These are phyloP conservation scores for Zaprionus nigranus DNA, from an alignment of 1,140 invertebrate genomes.

Conservation along the genomic window DNA sequence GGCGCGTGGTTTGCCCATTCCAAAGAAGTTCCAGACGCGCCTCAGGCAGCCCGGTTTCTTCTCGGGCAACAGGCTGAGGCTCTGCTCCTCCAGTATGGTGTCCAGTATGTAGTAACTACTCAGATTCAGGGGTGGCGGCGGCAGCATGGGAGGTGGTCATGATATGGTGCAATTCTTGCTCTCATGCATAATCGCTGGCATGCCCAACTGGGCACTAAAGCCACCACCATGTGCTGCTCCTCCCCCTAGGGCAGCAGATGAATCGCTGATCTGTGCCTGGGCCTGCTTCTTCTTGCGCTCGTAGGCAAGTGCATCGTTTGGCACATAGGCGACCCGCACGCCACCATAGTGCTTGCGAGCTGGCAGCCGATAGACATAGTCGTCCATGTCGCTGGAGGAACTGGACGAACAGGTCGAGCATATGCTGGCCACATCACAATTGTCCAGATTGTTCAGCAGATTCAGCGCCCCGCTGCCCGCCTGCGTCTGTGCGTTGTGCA, in stretches of 20 bases:
- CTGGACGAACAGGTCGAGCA: constrained; percentile 95
- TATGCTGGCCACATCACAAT: constrained; percentile 90
- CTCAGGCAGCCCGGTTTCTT: constrained; percentile 79
- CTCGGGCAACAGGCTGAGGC: constrained; percentile 70
- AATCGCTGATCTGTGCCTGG: constrained; percentile 62
- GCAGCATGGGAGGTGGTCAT: constrained; percentile 82
- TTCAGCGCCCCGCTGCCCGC: constrained; percentile 54
- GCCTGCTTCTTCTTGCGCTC: constrained; percentile 88
- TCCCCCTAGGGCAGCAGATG: background rate
- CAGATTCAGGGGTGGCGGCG: constrained; percentile 76
- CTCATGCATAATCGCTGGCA: constrained; percentile 67
- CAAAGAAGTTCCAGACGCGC: constrained; percentile 76
- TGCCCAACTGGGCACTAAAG: constrained; percentile 17
- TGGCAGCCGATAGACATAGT: constrained; percentile 92
- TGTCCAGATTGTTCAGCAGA: constrained; percentile 73
- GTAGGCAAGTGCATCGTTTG: constrained; percentile 93
- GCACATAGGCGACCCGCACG: constrained; percentile 94
- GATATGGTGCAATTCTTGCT: constrained; percentile 83
- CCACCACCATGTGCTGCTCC: constrained; percentile 10
- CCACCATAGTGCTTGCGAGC: constrained; percentile 92
- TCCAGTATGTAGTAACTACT: constrained; percentile 81
- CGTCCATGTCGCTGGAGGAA: constrained; percentile 90
- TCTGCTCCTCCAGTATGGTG: constrained; percentile 80
- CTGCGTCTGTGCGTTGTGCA: constrained; percentile 78
- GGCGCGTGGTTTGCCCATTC: constrained; percentile 52